These are phyloP conservation scores for Nerophis lumbriciformis DNA, from an alignment of 2,113 vertebrate species.

Conservation along the genomic window DNA sequence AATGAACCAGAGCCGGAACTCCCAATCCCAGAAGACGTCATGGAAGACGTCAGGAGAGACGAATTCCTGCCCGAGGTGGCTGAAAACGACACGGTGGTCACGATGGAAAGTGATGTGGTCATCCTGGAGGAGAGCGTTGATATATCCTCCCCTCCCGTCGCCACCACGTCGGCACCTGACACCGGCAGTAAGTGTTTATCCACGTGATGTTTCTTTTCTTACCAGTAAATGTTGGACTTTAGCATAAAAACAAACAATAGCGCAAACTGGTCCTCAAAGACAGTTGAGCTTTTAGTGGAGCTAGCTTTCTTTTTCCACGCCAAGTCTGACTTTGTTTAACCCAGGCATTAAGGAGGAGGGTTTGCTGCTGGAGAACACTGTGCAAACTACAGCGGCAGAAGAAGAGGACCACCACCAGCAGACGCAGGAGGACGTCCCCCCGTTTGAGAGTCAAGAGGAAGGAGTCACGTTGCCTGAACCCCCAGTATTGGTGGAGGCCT, in stretches of 20 bases:
- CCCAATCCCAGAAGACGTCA: slow-evolving; percentile 19
- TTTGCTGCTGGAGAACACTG: slow-evolving; percentile 41
- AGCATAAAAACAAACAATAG: no score
- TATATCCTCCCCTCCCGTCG: slow-evolving; percentile 12
- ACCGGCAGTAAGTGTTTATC: slow-evolving; percentile 44
- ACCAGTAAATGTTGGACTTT: no score
- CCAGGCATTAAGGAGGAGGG: slow-evolving; percentile 56
- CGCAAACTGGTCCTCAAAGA: no score
- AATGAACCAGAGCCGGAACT: slow-evolving; percentile 26
- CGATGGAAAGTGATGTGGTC: slow-evolving; percentile 40
- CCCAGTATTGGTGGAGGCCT: slow-evolving; percentile 45
- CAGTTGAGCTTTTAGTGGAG: background rate
- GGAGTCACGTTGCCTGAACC: slow-evolving; percentile 29
- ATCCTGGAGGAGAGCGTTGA: slow-evolving; percentile 53
- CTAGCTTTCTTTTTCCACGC: background rate
- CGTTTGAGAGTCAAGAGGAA: slow-evolving; percentile 27
- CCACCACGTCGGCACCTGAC: slow-evolving; percentile 16
- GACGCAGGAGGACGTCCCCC: slow-evolving; percentile 10
- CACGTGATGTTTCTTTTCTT: background rate
- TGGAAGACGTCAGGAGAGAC: slow-evolving; percentile 15
- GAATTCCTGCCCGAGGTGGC: slow-evolving; percentile 20
- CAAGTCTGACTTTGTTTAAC: slow-evolving; percentile 32
- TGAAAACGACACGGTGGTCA: slow-evolving; percentile 19
- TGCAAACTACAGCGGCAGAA: slow-evolving; percentile 24
- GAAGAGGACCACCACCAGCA: background rate